A percentile compares a stretch with the other conserved stretches of the same genome.
phyloP scores from a whole-genome alignment of 2,113 vertebrate genomes.

The Pelmatolapia mariae region DNA sequence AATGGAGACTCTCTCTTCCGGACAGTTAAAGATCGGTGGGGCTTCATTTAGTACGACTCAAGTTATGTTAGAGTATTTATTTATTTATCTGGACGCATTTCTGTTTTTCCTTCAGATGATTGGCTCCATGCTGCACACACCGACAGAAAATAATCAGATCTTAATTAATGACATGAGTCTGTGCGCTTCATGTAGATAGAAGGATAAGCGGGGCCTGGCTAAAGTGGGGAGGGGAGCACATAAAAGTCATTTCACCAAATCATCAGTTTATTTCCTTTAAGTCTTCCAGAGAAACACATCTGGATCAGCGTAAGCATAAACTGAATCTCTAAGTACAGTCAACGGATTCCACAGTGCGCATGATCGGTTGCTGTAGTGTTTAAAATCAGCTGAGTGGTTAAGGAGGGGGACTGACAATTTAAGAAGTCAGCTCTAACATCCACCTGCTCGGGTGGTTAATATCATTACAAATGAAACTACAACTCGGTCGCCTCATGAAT shows the following conservation, averaged over 20 bases:
- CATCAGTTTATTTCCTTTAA: constrained; percentile 12
- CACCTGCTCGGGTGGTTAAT: background rate
- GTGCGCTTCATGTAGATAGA: background rate
- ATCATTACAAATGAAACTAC: background rate
- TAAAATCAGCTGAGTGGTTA: background rate
- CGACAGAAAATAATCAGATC: constrained; percentile 16
- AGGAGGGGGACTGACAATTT: background rate
- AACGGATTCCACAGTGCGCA: background rate
- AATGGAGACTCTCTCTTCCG: background rate
- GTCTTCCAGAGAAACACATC: background rate
- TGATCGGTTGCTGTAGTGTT: background rate
- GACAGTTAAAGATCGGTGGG: background rate
- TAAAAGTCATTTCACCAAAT: constrained; percentile 4
- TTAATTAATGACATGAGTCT: background rate
- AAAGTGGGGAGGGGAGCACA: background rate
- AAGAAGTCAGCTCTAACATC: background rate
- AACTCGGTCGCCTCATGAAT: background rate
- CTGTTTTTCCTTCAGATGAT: background rate
- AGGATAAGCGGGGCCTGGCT: background rate
- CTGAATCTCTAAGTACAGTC: background rate
- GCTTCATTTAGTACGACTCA: background rate
- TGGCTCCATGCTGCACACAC: background rate
- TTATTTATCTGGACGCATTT: background rate
- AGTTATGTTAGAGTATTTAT: background rate
- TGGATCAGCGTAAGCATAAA: background rate